Base-by-base conservation (phyloP, 2,797 vertebrate species). In the Poecilia picta region DNA sequence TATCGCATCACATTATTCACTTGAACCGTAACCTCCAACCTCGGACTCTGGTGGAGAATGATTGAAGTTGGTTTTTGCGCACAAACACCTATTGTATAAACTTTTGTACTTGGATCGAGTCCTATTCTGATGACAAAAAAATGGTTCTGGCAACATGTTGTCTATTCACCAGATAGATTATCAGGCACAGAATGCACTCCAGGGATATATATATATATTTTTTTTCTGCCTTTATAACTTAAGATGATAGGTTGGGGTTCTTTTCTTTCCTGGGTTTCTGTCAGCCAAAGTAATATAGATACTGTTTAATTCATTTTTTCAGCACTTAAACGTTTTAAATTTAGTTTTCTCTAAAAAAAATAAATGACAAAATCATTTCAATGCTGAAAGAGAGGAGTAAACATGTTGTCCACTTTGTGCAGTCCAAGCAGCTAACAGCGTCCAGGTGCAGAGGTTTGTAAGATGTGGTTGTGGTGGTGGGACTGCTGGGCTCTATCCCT, bases 371-470 rank as follows among this genome's bases (percentile, higher is more conserved):
- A 25, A 41, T 68, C 0, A 25, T 36, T 23, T 25, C 39, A 70
- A 43, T 25, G 39, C 10, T 53, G 51, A 39, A 55, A 73, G 59
- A 36, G 57, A 36, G 55, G 36, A 23, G 18, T 20, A 2, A 73
- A 72, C 77, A 78, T 84, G 81, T 70, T 85, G 83, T 89, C 86
- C 72, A 57, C 76, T 78, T 88, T 90, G 87, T 92, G 85, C 79
- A 80, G 81, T 79, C 81, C 82, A 72, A 53, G 75, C 51, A 77
- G 76, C 79, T 93, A 92, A 94, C 84, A 87, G 83, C 59, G 78
- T 79, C 90, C 92, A 95, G 93, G 92, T 93, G 92, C 87, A 88
- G 85, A 4, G 87, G 90, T 93, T 92, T 90, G 88, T 77, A 85
- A 86, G 87, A 88, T 93, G 94, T 79, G 93, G 93, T 92, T 82